Evolutionary conservation across 92 coral and sea anemone species (phyloP).

Genomic region (Heteractis magnifica): DNA sequence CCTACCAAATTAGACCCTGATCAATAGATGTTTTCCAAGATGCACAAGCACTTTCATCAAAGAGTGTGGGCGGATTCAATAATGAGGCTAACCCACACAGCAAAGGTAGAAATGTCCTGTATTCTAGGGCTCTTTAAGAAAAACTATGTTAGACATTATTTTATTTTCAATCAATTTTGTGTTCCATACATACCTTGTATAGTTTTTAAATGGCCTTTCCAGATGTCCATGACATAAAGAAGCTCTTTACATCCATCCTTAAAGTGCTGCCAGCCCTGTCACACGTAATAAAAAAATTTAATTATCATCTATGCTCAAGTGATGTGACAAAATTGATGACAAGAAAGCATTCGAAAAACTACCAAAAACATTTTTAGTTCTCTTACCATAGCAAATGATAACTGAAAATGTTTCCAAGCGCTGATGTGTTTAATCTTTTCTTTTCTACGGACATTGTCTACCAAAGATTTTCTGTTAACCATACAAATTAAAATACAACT

Average conservation of each 20-base stretch:
- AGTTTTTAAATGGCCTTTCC: conserved; percentile 78
- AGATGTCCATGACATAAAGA: conserved; percentile 69
- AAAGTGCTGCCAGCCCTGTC: conserved; percentile 92
- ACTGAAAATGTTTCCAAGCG: conserved; percentile 74
- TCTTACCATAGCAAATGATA: conserved; percentile 81
- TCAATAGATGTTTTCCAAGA: too few relatives aligned
- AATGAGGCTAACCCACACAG: too few relatives aligned
- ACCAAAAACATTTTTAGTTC: not conserved
- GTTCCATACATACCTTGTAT: conserved; percentile 64
- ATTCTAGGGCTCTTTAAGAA: too few relatives aligned
- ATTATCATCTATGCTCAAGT: not conserved
- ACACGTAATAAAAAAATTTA: not conserved
- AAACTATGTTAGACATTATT: too few relatives aligned
- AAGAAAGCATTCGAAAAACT: not conserved
- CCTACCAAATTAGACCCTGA: too few relatives aligned
- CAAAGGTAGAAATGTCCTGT: too few relatives aligned
- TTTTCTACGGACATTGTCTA: conserved; percentile 25
- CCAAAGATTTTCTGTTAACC: conserved; percentile 15
- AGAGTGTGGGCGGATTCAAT: too few relatives aligned
- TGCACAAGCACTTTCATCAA: too few relatives aligned
- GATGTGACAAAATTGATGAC: not conserved
- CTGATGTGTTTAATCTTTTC: conserved; percentile 60
- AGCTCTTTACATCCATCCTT: conserved; percentile 60
- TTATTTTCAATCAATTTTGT: too few relatives aligned
- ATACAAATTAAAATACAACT: not conserved